These are phyloP conservation scores for Hofmannophila pseudospretella DNA, from an alignment of 2,888 invertebrate species.

Conservation along the genomic window DNA sequence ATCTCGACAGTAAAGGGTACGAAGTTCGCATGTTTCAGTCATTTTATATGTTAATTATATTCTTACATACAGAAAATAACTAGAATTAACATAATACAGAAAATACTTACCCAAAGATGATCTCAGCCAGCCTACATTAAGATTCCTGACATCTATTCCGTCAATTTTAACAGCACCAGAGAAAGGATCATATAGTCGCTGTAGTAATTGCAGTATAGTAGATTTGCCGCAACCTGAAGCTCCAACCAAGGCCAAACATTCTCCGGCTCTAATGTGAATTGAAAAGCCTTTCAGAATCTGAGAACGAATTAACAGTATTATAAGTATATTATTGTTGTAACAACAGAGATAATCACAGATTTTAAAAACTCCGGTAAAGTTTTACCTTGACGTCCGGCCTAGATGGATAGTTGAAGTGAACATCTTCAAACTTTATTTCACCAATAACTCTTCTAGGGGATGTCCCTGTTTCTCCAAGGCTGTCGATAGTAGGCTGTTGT, in stretches of 20 bases:
- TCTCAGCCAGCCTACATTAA: slow-evolving; percentile 87
- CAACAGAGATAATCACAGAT: too few species aligned
- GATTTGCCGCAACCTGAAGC: slow-evolving; percentile 90
- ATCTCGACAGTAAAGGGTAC: too few species aligned
- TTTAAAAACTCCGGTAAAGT: too few species aligned
- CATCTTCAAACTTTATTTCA: slow-evolving; percentile 82
- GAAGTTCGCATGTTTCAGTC: too few species aligned
- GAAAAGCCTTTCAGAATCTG: slow-evolving; percentile 83
- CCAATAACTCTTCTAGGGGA: slow-evolving; percentile 80
- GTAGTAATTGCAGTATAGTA: slow-evolving; percentile 86
- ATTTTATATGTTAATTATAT: too few species aligned
- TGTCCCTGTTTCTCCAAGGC: slow-evolving; percentile 78
- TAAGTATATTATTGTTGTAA: too few species aligned
- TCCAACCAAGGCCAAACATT: slow-evolving; percentile 85
- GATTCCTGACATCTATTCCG: slow-evolving; percentile 79
- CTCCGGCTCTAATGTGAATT: slow-evolving; percentile 80
- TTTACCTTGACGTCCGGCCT: slow-evolving; percentile 83
- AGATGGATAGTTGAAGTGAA: slow-evolving; percentile 88
- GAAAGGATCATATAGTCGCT: slow-evolving; percentile 84
- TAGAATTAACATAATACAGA: too few species aligned
- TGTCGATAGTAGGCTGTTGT: slow-evolving; percentile 83
- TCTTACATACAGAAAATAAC: too few species aligned
- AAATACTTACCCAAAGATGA: slow-evolving; percentile 80
- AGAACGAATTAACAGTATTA: too few species aligned
- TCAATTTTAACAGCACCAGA: slow-evolving; percentile 80